Evolutionary conservation across 1,140 invertebrate species (phyloP), one percentile per base, ranked within the genome.

Genomic region (Zophobas atratus): DNA sequence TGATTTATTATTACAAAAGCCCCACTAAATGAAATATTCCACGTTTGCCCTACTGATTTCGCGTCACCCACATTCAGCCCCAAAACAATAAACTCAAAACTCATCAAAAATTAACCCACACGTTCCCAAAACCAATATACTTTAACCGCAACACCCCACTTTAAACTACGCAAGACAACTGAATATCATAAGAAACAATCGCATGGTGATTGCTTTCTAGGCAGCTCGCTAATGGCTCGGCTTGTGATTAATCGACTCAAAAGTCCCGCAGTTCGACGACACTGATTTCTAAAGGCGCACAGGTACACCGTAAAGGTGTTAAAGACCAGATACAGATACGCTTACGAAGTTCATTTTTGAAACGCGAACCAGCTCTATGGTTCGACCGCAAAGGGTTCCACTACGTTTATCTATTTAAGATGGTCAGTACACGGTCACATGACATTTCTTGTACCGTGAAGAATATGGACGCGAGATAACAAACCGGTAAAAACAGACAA

Each of bases 301-400:
- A 41, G 60, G 43, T 48, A 60, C 60, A 67, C 32, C 60, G 60
- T 67, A 60, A 67, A 67, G 60, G 60, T 67, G 60, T 48, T 67
- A 67, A 67, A 67, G 43, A 67, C 2, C 43, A 43, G 38, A 43
- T 48, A 67, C 60, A 38, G 6, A 43, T 67, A 20, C 20, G 38
- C 39, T 67, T 43, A 48, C 33, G 35, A 6, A 39, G 38, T 43
- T 67, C 38, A 67, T 46, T 67, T 67, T 5, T 67, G 60, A 67
- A 20, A 20, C 20, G 20, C 20, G 20, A 20, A 20, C 20, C 20
- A 20, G 20, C 20, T 20, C 20, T 20, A 20, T 20, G 20, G 20
- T 1, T 32, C 5, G 6, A 33, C 20, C n/a, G 49, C 49, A 6
- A 1, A 55, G 35, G 35, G 32, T 55, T 53, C 33, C 20, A 53